Percentiles rank a stretch among this genome's conserved stretches.
Evolutionary conservation across 2,888 invertebrate species (phyloP).

Genomic region (Geotrupes spiniger): DNA sequence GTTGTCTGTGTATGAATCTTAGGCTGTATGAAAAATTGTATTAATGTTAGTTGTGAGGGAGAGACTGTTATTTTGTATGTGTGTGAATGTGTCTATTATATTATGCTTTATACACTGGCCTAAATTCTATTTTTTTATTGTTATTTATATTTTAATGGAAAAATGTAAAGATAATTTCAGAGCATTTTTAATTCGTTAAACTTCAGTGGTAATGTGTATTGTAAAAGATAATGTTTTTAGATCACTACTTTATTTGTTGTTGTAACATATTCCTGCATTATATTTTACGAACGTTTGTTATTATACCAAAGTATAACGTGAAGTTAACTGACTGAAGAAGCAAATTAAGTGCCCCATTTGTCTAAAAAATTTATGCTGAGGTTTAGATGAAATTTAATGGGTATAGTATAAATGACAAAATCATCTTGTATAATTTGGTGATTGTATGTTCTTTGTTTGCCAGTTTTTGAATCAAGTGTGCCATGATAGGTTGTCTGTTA

Average conservation of each 20-base stretch:
- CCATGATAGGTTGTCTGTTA: conserved; percentile 47
- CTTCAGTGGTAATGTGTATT: background rate
- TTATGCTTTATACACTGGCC: conserved; percentile 34
- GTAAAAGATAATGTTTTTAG: background rate
- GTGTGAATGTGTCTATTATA: conserved; percentile 37
- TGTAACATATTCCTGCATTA: conserved; percentile 10
- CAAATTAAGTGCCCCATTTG: conserved; percentile 25
- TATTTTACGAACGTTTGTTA: conserved; percentile 16
- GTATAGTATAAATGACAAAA: too few relatives aligned
- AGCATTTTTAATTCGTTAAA: conserved; percentile 9
- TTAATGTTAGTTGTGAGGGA: conserved; percentile 43
- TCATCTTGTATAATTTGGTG: conserved; percentile 26
- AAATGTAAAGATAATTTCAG: too few relatives aligned
- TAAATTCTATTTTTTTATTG: conserved; percentile 28
- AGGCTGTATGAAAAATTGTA: conserved; percentile 47
- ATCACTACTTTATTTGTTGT: conserved; percentile 4
- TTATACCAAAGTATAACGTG: conserved; percentile 14
- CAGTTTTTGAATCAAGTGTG: conserved; percentile 41
- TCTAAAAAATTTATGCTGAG: conserved; percentile 5
- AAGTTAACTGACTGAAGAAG: conserved; percentile 22
- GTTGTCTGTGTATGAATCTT: conserved; percentile 39
- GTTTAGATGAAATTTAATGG: background rate
- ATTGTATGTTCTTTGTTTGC: conserved; percentile 41
- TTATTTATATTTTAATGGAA: conserved; percentile 12
- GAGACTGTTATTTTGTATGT: conserved; percentile 44